A percentile compares a stretch with the other conserved stretches of the same genome.
Conservation (phyloP, 2,113 vertebrate genomes). For the Solenodon paradoxus region DNA sequence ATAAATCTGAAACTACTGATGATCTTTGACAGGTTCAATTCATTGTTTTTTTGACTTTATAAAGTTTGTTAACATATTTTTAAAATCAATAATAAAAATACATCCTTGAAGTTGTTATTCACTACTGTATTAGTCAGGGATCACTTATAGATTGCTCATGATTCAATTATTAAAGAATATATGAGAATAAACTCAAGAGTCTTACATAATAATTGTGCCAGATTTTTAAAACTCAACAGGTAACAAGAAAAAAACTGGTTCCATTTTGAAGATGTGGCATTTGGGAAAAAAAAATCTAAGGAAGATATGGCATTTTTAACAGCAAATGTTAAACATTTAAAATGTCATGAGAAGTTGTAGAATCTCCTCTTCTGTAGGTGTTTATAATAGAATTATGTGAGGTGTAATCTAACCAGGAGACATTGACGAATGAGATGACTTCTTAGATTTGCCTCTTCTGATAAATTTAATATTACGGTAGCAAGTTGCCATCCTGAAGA, state of each 20-base stretch:
- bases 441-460: slow-evolving; percentile 39
- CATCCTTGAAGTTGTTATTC: not conserved
- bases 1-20: not conserved
- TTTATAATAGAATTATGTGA: slow-evolving; percentile 34
- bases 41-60: no score
- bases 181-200: not conserved
- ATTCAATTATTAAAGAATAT: not conserved
- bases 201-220: not conserved
- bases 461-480: slow-evolving; percentile 51
- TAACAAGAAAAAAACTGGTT: not conserved
- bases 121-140: not conserved
- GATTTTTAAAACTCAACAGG: not conserved
- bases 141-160: not conserved
- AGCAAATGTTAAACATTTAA: slow-evolving; percentile 6
- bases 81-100: not conserved
- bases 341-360: not conserved
- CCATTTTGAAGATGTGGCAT: not conserved
- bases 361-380: not conserved
- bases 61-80: no score
- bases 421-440: slow-evolving; percentile 27
- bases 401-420: slow-evolving; percentile 24
- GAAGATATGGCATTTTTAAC: not conserved
- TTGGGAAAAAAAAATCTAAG: not conserved
- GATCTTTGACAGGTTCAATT: not conserved
- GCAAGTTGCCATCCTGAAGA: slow-evolving; percentile 11